These are phyloP conservation scores for Spinus pinus DNA, from an alignment of 2,797 vertebrate genomes.

Conservation along the genomic window DNA sequence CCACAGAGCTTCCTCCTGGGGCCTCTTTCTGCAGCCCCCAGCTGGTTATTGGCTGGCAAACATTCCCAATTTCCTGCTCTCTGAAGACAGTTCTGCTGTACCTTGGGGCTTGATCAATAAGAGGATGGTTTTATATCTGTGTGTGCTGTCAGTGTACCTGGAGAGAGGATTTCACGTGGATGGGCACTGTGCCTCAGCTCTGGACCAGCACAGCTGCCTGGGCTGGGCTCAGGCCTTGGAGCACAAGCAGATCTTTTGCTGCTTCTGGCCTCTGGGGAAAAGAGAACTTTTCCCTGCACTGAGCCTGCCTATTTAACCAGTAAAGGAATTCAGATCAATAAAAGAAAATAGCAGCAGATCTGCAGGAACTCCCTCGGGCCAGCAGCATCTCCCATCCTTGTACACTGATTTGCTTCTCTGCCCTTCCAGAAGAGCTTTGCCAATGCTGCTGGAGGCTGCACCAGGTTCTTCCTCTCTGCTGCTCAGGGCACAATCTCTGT, in stretches of 20 bases:
- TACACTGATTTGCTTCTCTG: neutral
- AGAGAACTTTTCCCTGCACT: neutral
- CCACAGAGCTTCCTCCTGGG: neutral
- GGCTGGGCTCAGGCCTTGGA: neutral
- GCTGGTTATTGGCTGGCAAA: neutral
- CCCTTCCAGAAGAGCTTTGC: neutral
- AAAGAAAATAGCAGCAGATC: neutral
- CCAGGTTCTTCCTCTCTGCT: neutral
- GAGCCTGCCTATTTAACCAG: neutral
- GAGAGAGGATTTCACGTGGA: neutral
- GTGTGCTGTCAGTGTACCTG: neutral
- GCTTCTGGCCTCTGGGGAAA: neutral
- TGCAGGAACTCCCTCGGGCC: neutral
- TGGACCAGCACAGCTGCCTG: neutral
- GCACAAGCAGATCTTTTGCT: neutral
- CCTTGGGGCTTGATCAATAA: neutral
- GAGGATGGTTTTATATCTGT: neutral
- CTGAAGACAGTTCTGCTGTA: neutral
- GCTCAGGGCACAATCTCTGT: neutral
- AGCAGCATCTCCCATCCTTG: neutral
- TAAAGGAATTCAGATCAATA: neutral
- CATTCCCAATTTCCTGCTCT: neutral
- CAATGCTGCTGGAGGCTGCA: neutral
- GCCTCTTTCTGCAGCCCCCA: neutral
- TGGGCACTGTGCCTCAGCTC: neutral